phyloP scores from a whole-genome alignment of 2,113 vertebrate genomes.

The Paradoxurus hermaphroditus region DNA sequence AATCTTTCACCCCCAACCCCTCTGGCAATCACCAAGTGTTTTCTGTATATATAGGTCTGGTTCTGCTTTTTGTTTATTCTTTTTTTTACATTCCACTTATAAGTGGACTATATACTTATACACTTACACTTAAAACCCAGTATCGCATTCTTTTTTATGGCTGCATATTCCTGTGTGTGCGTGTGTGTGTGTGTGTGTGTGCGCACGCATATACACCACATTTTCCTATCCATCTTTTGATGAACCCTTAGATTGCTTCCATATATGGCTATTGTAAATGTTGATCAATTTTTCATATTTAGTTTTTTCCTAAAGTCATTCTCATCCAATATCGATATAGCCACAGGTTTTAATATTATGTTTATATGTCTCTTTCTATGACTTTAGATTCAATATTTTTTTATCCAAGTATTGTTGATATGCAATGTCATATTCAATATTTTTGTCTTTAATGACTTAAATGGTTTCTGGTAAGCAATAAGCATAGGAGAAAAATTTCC shows the following conservation, averaged over 20 bases:
- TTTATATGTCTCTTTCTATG: neutral
- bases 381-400: neutral
- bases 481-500: neutral
- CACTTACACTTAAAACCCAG: too few species aligned
- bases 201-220: neutral
- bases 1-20: neutral
- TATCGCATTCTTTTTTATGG: neutral
- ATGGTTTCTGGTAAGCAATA: neutral
- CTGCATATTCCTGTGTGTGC: neutral
- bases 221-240: neutral
- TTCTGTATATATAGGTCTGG: neutral
- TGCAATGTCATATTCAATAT: neutral
- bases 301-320: neutral
- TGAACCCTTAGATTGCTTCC: neutral
- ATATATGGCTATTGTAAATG: neutral
- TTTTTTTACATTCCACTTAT: neutral
- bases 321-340: neutral
- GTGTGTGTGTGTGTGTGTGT: too few species aligned
- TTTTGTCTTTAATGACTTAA: neutral
- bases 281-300: neutral
- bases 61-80: neutral
- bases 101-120: too few species aligned
- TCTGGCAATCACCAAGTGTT: neutral
- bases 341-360: neutral
- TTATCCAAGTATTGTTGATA: neutral